These are phyloP conservation scores for Drosophila multiciliata DNA, from an alignment of 2,888 invertebrate species.

Conservation along the genomic window DNA sequence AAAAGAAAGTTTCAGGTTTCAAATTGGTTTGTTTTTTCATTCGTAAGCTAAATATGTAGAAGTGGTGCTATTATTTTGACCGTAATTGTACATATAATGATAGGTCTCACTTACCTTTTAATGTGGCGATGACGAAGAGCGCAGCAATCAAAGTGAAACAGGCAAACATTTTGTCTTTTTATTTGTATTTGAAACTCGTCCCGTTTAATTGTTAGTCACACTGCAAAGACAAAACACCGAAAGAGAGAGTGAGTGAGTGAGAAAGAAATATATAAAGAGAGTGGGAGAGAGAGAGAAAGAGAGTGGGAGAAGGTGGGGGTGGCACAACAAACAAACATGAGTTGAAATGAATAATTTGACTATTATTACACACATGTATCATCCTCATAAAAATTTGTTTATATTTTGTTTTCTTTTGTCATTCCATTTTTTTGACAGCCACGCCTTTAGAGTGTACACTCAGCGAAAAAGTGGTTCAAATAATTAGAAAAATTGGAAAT, in stretches of 20 bases:
- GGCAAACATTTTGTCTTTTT: slow-evolving; percentile 65
- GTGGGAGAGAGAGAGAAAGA: neutral
- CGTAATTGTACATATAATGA: neutral
- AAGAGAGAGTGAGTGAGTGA: neutral
- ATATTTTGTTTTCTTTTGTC: neutral
- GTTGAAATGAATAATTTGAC: slow-evolving; percentile 20
- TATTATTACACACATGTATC: slow-evolving; percentile 9
- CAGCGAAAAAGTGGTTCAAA: neutral
- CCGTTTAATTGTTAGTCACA: slow-evolving; percentile 13
- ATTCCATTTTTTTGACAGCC: slow-evolving; percentile 21
- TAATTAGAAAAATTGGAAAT: neutral
- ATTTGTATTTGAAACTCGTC: slow-evolving; percentile 3
- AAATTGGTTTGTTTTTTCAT: neutral
- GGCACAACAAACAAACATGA: slow-evolving; percentile 18
- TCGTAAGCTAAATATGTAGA: neutral
- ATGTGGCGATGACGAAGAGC: slow-evolving; percentile 49
- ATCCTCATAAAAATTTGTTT: slow-evolving; percentile 34
- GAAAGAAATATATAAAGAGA: neutral
- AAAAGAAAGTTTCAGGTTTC: neutral
- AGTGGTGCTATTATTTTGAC: neutral
- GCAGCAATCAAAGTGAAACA: slow-evolving; percentile 45
- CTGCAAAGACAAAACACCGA: slow-evolving; percentile 24
- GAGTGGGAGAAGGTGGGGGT: neutral
- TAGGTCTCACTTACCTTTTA: slow-evolving; percentile 65
- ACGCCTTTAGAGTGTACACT: slow-evolving; percentile 13